Base-by-base conservation (phyloP, 2,113 vertebrate genomes). In the Morone saxatilis region DNA sequence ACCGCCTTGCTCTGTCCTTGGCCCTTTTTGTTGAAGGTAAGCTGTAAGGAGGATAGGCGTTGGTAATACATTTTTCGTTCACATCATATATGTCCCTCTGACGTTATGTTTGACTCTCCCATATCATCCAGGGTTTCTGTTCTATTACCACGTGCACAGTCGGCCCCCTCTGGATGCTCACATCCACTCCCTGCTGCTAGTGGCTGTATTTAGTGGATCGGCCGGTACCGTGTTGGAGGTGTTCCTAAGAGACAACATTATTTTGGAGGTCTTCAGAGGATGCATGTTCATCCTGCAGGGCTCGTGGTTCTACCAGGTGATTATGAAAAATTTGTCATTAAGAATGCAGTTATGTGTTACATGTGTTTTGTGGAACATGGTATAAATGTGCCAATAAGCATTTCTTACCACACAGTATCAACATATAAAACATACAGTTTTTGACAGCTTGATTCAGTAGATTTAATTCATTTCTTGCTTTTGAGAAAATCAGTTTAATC, bases 231-330 rank as follows among this genome's bases (percentile, higher is more conserved):
- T 96, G 82, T 7, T 98, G 62, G 97, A 99, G 90, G 95, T 96
- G 62, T 96, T 99, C 83, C 54, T 96, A 38, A 90, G 87, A 1
- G 92, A 96, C 85, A 95, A 97, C 73, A 81, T 96, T 0, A 61
- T 98, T 82, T 85, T 99, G 86, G 96, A 98, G 84, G 91, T 98
- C 31, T 92, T 98, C 48, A 85, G 96, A n/a, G 91, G 94, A 0
- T 94, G 93, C 17, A 14, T 97, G n/a, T 72, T 96, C 83, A 94
- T 99, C n/a, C 84, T 97, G n/a, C 97, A 99, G 85, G 98, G 98
- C 16, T 95, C 97, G 0, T 99, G 98, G 98, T 97, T 99, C 93
- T 99, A 96, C 95, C 97, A 99, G 97, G 98, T 99, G 77, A 85
- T 59, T 3, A 22, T 31, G n/a, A 22, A 36, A 62, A 56, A 53